Evolutionary conservation across 2,113 vertebrate genomes (phyloP).

Genomic region (Syngnathus floridae): DNA sequence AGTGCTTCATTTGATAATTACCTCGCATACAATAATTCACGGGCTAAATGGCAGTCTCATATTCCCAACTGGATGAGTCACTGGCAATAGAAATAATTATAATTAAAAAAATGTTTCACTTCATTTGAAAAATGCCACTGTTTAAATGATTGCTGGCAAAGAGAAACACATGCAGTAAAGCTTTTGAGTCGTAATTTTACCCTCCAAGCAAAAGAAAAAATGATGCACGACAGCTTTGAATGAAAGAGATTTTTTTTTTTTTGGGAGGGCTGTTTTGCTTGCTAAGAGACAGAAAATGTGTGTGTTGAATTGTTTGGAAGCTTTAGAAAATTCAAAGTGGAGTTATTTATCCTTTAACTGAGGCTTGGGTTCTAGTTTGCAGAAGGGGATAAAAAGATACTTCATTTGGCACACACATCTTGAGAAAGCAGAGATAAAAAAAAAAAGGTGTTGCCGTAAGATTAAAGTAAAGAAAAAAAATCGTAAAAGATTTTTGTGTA

Average conservation of each 20-base stretch:
- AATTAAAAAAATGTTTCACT: conserved; percentile 1
- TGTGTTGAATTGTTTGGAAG: too few species aligned
- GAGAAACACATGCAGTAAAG: conserved; percentile 15
- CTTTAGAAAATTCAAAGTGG: background rate
- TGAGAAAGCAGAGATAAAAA: conserved; percentile 17
- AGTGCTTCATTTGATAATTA: conserved; percentile 41
- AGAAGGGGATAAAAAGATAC: background rate
- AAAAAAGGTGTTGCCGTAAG: conserved; percentile 25
- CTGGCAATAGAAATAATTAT: conserved; percentile 17
- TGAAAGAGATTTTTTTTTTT: too few species aligned
- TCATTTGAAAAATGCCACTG: conserved; percentile 16
- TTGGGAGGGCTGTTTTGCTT: too few species aligned
- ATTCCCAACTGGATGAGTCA: conserved; percentile 37
- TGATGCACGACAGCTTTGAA: background rate
- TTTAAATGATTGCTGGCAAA: conserved; percentile 1
- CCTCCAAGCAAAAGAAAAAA: background rate
- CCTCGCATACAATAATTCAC: conserved; percentile 31
- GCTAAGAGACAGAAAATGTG: background rate
- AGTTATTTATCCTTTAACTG: background rate
- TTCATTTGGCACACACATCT: conserved; percentile 9
- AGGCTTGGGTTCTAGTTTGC: background rate
- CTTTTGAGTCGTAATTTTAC: conserved; percentile 6
- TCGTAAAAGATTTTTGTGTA: conserved; percentile 31
- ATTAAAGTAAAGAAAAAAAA: conserved; percentile 27
- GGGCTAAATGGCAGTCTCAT: conserved; percentile 22